Evolutionary conservation across 2,888 invertebrate genomes (phyloP), one percentile per base, ranked within the genome.

Genomic region (Troides helena): DNA sequence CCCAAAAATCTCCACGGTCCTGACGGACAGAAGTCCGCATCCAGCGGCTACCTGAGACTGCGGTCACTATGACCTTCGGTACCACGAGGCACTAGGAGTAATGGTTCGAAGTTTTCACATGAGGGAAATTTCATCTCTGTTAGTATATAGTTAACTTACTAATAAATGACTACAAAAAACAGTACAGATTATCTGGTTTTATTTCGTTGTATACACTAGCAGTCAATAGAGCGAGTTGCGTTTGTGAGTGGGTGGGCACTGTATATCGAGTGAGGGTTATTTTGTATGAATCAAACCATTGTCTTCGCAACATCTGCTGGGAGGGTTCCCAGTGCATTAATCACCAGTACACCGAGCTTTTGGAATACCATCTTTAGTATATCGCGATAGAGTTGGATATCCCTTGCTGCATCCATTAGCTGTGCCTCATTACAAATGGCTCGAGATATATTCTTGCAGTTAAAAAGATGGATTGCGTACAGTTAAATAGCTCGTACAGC

Each of bases 281-380:
- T 67, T 53, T 17, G 6, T 50, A 65, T 65, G 65, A 69, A 69
- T 69, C 69, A 65, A 65, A 53, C 62, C 69, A 69, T 69, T 69
- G 69, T 69, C 43, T 65, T 8, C 69, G 8, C 8, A 23, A 62
- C 57, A 68, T 65, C 65, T 68, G 61, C 36, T 65, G 67, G 71
- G 62, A 68, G 65, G 56, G 61, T 65, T 67, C 67, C 58, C 67
- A 67, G 21, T n/a, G 69, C 60, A 67, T 67, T 69, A 69, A 39
- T 69, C 65, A 69, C 36, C 30, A 14, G 17, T 5, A 17, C 8
- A 6, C 17, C 23, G 25, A 46, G 46, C 58, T n/a, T 23, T 58
- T 59, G 53, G 17, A 63, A 58, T 17, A 30, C 58, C n/a, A 63
- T n/a, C 46, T 64, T 39, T 64, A 64, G 36, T n/a, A 0, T 30